A percentile compares a stretch with the other conserved stretches of the same genome.
phyloP scores from a whole-genome alignment of 2,888 invertebrate species.

The Drosophila atripex region DNA sequence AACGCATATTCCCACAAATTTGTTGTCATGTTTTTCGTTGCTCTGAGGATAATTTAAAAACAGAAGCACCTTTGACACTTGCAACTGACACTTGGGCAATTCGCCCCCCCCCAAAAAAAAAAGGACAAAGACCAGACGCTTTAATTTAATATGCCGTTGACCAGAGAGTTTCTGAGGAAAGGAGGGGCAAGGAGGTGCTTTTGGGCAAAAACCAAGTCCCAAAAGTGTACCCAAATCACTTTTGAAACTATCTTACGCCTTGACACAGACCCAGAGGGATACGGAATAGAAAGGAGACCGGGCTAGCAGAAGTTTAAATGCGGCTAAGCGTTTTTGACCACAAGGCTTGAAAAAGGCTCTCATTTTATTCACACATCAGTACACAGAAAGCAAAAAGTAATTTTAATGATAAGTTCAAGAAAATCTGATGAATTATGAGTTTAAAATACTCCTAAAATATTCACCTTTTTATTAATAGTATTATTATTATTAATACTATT shows the following conservation, averaged over 20 bases:
- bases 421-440: too few relatives aligned
- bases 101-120: constrained; percentile 27
- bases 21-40: constrained; percentile 58
- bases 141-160: constrained; percentile 79
- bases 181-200: background rate
- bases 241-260: constrained; percentile 79
- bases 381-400: background rate
- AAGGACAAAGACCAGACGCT: constrained; percentile 67
- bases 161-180: constrained; percentile 39
- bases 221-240: constrained; percentile 79
- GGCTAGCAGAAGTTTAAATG: constrained; percentile 21
- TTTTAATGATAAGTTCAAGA: background rate
- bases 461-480: too few relatives aligned
- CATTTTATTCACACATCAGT: constrained; percentile 45
- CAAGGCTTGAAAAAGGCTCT: constrained; percentile 57
- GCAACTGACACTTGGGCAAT: constrained; percentile 73
- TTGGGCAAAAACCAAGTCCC: constrained; percentile 63
- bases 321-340: constrained; percentile 66
- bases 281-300: constrained; percentile 8
- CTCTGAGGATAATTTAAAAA: constrained; percentile 72
- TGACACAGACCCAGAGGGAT: constrained; percentile 53
- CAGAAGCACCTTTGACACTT: constrained; percentile 78
- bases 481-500: too few relatives aligned
- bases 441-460: background rate
- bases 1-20: constrained; percentile 76